Base-by-base conservation (phyloP, 23 tunicate genomes). In the Halocynthia aurantium region DNA sequence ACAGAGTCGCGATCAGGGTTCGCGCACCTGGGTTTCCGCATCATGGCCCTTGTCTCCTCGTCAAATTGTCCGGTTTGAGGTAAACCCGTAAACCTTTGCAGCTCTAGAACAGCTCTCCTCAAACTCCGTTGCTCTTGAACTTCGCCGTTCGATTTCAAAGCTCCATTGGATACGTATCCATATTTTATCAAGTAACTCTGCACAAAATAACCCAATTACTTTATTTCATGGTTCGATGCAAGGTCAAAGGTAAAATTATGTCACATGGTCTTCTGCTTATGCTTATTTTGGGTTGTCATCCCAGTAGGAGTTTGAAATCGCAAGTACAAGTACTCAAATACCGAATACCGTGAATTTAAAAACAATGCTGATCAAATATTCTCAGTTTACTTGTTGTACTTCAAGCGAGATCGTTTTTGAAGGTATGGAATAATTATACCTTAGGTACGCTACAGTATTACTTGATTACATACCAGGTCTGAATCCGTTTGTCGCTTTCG, bases 1-100 rank as follows among this genome's bases (percentile, higher is more conserved):
- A 83, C 81, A 10, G 95, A 50, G 17, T 62, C 80, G 78, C 77
- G 81, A 60, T 90, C 97, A 1, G 90, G 83, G 65, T 92, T 92
- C 10, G 77, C 98, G 66, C 98, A 92, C 67, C 98, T 52, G 9
- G 98, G 86, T 69, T 75, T 82, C 22, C 63, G 49, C 92, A 92
- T 92, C 82, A 86, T 58, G 75, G 56, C 83, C 8, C 79, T 18
- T 8, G 98, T 92, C 44, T 56, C 82, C 8, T 78, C 78, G 72
- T 92, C 93, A 9, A 92, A 66, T 54, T 19, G 55, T 6, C 98
- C 98, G 0, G 98, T 92, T 57, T 22, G 81, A 8, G 63, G 31
- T 50, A 92, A 51, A 20, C 88, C 88, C 52, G 77, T 9, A 50
- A 92, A 92, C 55, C 63, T 75, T 69, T 92, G 98, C 70, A 86